A percentile compares a stretch with the other conserved stretches of the same genome.
Conservation (phyloP, 1,140 invertebrate species). For the Aphaenogaster ashmeadi region DNA sequence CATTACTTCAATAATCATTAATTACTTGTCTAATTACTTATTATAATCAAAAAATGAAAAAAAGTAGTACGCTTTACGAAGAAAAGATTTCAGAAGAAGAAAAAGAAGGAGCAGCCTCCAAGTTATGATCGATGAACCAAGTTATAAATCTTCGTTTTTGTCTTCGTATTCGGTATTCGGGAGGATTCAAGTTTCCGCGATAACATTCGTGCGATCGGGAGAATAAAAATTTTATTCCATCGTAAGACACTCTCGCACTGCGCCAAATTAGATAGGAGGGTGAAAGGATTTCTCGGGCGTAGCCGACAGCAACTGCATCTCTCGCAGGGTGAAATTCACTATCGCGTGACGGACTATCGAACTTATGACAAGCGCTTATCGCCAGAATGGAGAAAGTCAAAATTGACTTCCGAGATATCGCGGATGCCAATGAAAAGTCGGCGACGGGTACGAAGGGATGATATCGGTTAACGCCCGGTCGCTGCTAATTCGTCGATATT, state of each 20-base stretch:
- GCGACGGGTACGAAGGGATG: slow-evolving; percentile 29
- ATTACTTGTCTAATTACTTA: background rate
- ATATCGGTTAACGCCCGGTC: slow-evolving; percentile 63
- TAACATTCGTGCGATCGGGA: slow-evolving; percentile 26
- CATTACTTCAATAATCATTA: slow-evolving; percentile 35
- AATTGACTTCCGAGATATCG: slow-evolving; percentile 43
- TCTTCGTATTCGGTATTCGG: slow-evolving; percentile 17
- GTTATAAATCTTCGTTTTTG: slow-evolving; percentile 17
- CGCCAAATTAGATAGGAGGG: slow-evolving; percentile 16
- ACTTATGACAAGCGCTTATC: slow-evolving; percentile 36
- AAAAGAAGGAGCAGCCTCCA: background rate
- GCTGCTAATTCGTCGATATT: slow-evolving; percentile 69
- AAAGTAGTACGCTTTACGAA: background rate
- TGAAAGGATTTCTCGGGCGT: slow-evolving; percentile 19
- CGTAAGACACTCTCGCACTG: slow-evolving; percentile 16
- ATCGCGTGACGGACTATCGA: slow-evolving; percentile 47
- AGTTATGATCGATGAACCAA: slow-evolving; percentile 53
- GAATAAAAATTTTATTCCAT: slow-evolving; percentile 57
- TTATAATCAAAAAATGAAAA: background rate
- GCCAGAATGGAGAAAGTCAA: slow-evolving; percentile 58
- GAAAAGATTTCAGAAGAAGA: background rate
- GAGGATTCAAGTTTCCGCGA: slow-evolving; percentile 37
- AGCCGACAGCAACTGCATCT: slow-evolving; percentile 34
- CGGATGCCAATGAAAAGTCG: slow-evolving; percentile 42
- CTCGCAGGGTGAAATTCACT: slow-evolving; percentile 29